Percentiles rank a stretch among this genome's conserved stretches.
Conservation (phyloP, 2,888 invertebrate genomes). For the Eugnorisma glareosa region DNA sequence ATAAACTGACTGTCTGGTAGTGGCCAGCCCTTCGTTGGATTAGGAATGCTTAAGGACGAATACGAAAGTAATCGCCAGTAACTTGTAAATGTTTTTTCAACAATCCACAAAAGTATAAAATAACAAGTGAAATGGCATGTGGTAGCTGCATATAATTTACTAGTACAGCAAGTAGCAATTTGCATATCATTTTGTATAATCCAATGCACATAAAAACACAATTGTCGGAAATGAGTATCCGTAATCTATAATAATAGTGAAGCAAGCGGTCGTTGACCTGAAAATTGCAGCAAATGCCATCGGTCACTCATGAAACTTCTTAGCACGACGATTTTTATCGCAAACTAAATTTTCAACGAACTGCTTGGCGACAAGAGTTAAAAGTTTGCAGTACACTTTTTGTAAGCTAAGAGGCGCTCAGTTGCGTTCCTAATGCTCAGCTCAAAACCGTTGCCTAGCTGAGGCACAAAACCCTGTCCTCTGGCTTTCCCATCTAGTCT, state of each 20-base stretch:
- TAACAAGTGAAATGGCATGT: constrained; percentile 4
- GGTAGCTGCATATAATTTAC: constrained; percentile 32
- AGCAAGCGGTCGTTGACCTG: constrained; percentile 39
- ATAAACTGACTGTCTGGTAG: neutral
- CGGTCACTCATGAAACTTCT: neutral
- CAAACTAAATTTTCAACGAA: neutral
- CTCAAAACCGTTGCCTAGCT: neutral
- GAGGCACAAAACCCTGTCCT: neutral
- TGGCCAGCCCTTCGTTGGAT: neutral
- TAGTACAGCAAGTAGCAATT: constrained; percentile 27
- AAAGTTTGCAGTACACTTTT: neutral
- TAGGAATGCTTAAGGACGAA: neutral
- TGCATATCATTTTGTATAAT: constrained; percentile 22
- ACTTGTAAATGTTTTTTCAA: neutral
- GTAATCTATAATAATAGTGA: constrained; percentile 30
- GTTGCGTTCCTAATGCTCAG: neutral
- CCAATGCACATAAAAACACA: constrained; percentile 42
- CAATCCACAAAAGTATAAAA: neutral
- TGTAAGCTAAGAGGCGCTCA: neutral
- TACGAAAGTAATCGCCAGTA: neutral
- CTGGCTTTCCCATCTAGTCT: neutral
- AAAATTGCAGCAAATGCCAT: constrained; percentile 24
- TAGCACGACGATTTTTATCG: neutral
- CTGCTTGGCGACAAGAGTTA: neutral
- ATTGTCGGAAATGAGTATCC: constrained; percentile 39